Base-by-base conservation (phyloP, 2,888 invertebrate genomes). In the Leptopilina myrica region DNA sequence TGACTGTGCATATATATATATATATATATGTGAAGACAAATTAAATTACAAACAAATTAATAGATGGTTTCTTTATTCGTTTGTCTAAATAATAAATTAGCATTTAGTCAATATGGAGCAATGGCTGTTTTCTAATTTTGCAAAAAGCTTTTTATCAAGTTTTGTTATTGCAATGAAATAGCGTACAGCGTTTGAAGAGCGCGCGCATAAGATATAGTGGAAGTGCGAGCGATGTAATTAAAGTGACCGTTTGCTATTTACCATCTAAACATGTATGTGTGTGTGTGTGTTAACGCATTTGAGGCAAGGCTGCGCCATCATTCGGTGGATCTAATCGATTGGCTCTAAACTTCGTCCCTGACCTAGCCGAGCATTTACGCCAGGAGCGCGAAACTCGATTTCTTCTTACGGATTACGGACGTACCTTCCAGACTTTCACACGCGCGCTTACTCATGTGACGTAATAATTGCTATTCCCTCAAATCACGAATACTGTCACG, bases 321-420 rank as follows among this genome's bases (percentile, higher is more conserved):
- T 73, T 73, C 73, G 73, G 73, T 73, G 73, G 73, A 56, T 73
- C 73, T 73, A 73, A 73, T 73, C 73, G 73, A 73, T 73, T 73
- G 73, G 56, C 56, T 73, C 73, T 73, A 73, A 43, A 56, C 73
- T 73, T 73, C 9, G 73, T 73, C 73, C 73, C 73, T 73, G 73
- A 73, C 73, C 73, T 73, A 73, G 73, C 73, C 56, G 56, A n/a
- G 73, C 73, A 73, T 73, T 73, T 56, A 69, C 69, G 53, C 53
- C 73, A 73, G 73, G 3, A 73, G 73, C 69, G 69, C 69, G 53
- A 69, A 69, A 69, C 69, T 73, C 73, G 73, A 73, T 56, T 73
- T 73, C 69, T 73, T 73, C 73, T 56, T 56, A 56, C 56, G 56
- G 56, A 73, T 73, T 73, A 73, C 73, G 73, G 73, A 73, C 73